Evolutionary conservation across 2,888 invertebrate species (phyloP).

Genomic region (Aphidoletes aphidimyza): DNA sequence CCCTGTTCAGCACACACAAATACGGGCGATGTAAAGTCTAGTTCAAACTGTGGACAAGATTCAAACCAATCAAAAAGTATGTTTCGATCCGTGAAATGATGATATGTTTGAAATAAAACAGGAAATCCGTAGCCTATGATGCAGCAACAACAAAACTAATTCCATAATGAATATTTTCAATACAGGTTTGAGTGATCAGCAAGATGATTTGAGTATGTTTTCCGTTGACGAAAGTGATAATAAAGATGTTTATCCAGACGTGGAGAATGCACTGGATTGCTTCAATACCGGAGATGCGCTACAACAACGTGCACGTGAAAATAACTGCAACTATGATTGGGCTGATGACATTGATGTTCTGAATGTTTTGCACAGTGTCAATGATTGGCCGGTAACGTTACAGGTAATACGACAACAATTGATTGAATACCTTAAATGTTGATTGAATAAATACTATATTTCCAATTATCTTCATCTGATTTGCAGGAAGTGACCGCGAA

Average conservation of each 20-base stretch:
- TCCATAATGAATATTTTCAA: no score
- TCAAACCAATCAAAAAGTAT: constrained; percentile 15
- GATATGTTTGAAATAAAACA: no score
- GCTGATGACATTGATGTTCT: constrained; percentile 66
- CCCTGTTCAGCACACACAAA: constrained; percentile 18
- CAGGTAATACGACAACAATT: constrained; percentile 60
- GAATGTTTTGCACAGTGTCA: constrained; percentile 63
- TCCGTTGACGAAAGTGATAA: constrained; percentile 60
- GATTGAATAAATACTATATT: not conserved
- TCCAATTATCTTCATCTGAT: not conserved
- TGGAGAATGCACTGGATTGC: constrained; percentile 63
- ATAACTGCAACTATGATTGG: constrained; percentile 61
- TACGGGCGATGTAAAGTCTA: not conserved
- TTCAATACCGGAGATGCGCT: constrained; percentile 60
- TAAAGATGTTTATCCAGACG: constrained; percentile 62
- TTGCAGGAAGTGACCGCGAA: constrained; percentile 65
- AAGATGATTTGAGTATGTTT: constrained; percentile 61
- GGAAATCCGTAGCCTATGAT: no score
- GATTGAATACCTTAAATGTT: not conserved
- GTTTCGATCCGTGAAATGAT: not conserved
- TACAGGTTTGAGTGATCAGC: constrained; percentile 57
- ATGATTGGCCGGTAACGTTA: constrained; percentile 62
- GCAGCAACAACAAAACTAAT: no score
- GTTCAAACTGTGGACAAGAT: constrained; percentile 1
- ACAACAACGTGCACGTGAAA: constrained; percentile 62